Percentiles rank a stretch among this genome's conserved stretches.
These are phyloP conservation scores for Ciconia boyciana DNA, from an alignment of 2,113 vertebrate genomes.

Conservation along the genomic window DNA sequence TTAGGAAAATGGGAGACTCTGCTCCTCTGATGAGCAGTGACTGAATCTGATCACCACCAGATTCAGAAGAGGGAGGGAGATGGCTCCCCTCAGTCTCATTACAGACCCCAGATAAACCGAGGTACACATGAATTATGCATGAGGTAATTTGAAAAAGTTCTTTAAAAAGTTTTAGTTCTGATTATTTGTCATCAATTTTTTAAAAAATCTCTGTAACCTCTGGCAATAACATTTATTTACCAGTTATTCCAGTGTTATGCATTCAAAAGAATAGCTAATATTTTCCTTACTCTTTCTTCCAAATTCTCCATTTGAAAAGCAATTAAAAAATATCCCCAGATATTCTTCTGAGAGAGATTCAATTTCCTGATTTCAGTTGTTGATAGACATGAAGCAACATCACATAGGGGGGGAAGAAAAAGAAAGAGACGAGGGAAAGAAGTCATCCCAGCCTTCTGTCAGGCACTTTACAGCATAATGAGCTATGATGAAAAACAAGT, in stretches of 20 bases:
- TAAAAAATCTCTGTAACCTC: not conserved
- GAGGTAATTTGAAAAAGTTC: not conserved
- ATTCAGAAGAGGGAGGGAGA: not conserved
- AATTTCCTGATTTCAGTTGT: not conserved
- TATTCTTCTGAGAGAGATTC: not conserved
- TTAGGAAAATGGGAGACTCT: not conserved
- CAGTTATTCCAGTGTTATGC: not conserved
- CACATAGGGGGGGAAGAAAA: not conserved
- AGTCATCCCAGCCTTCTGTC: conserved; percentile 26
- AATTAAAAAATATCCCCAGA: conserved; percentile 27
- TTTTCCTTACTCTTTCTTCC: conserved; percentile 1
- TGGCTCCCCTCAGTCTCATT: not conserved
- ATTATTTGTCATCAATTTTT: not conserved
- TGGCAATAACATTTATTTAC: not conserved
- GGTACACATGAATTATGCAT: not conserved
- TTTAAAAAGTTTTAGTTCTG: not conserved
- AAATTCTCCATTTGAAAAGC: conserved; percentile 23
- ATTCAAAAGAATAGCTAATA: not conserved
- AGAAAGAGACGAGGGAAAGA: not conserved
- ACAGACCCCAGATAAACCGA: not conserved
- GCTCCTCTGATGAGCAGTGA: accelerated
- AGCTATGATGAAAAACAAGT: conserved; percentile 49
- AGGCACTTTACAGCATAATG: conserved; percentile 17
- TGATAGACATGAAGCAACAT: not conserved
- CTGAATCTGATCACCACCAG: not conserved